Conservation (phyloP, 2,888 invertebrate species). For the Cataglyphis cursor region DNA sequence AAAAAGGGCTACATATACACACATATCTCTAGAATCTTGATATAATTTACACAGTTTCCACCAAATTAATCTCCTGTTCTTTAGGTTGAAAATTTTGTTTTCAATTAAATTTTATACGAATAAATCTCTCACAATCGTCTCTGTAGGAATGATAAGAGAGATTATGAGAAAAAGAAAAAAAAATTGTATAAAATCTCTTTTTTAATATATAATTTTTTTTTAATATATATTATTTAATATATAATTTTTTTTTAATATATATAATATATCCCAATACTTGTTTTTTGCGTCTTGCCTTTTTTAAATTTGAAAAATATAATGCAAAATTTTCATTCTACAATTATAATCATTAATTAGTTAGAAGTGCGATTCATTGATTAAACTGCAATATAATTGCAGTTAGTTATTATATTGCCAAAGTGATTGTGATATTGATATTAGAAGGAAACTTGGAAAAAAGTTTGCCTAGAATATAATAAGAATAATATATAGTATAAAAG, state of each 20-base stretch:
- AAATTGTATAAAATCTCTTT: not conserved
- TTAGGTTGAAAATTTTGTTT: not conserved
- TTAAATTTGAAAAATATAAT: not conserved
- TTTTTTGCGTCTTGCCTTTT: not conserved
- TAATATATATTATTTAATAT: too few relatives aligned
- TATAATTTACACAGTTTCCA: not conserved
- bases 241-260: too few relatives aligned
- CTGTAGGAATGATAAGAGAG: not conserved
- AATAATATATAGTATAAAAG: not conserved
- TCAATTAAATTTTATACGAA: not conserved
- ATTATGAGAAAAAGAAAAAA: not conserved
- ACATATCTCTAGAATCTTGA: not conserved
- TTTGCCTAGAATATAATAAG: not conserved
- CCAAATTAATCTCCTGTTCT: not conserved
- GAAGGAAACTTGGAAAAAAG: not conserved
- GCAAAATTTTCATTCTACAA: constrained; percentile 7
- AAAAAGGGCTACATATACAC: not conserved
- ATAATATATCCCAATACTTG: not conserved
- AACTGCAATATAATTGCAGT: not conserved
- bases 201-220: too few relatives aligned
- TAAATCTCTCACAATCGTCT: not conserved
- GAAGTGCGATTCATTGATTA: not conserved
- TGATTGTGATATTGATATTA: not conserved
- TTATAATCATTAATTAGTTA: not conserved
- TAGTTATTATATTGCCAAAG: not conserved